Base-by-base conservation (phyloP, 2,113 vertebrate species). In the Rhabdornis inornatus region DNA sequence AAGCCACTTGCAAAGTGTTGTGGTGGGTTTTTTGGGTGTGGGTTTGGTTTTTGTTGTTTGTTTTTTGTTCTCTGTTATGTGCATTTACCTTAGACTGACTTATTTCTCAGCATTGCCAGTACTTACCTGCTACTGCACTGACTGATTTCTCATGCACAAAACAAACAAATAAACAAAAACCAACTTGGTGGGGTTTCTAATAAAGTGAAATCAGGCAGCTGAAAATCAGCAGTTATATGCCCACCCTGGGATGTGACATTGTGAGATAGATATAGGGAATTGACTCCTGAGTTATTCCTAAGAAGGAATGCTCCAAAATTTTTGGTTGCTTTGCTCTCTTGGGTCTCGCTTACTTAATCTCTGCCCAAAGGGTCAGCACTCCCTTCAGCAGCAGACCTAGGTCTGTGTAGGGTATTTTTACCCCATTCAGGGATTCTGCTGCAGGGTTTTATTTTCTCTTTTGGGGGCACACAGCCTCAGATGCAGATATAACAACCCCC, bases 311-410 rank as follows among this genome's bases (percentile, higher is more conserved):
- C 5, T 68, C 37, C 28, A 63, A 16, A 65, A 49, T 6, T 71
- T 7, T 53, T 56, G 47, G 33, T 63, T 68, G 24, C 24, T 72
- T 9, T 80, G 25, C 11, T 57, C 15, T 11, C 13, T 40, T 66
- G 65, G 53, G 14, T n/a, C 4, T 21, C 0, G 0, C 60, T 91
- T 22, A 4, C 3, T 33, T 24, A 5, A 28, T 42, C 4, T 47
- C 30, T 65, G 33, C 25, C 42, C 42, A 44, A 15, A 42, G 47
- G 11, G 9, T 75, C 61, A 75, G 28, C 44, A 6, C 9, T 57
- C 33, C 2, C 15, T 49, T 19, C 22, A 28, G 37, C 55, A 61
- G 50, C 52, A 69, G n/a, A 11, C 4, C 1, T 25, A 3, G 27
- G 7, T 37, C 28, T 77, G 4, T 44, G 10, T 11, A 21, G 47